Conservation (phyloP, 2,113 vertebrate species). For the Nerophis lumbriciformis region DNA sequence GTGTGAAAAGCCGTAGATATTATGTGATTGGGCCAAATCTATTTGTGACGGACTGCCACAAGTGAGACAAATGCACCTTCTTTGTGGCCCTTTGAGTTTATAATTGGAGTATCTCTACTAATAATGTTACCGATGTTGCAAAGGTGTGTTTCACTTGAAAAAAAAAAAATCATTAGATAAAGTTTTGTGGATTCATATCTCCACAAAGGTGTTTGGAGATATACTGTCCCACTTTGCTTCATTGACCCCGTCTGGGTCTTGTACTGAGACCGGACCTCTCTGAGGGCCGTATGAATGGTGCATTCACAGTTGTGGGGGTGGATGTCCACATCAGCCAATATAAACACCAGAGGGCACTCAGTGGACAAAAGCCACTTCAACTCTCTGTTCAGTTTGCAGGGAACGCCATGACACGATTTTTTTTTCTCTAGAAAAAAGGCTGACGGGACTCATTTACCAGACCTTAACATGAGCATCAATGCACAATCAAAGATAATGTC, state of each 20-base stretch:
- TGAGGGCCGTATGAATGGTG: background rate
- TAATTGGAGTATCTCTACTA: too few species aligned
- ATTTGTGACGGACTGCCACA: too few species aligned
- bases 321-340: background rate
- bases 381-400: background rate
- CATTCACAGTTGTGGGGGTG: background rate
- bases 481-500: too few species aligned
- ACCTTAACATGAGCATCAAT: too few species aligned
- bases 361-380: background rate
- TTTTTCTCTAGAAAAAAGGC: background rate
- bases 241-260: conserved; percentile 1
- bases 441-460: too few species aligned
- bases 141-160: too few species aligned
- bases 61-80: too few species aligned
- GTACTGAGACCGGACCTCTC: background rate
- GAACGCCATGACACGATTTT: background rate
- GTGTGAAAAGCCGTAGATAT: too few species aligned
- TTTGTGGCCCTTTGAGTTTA: too few species aligned
- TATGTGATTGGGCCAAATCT: too few species aligned
- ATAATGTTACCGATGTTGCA: too few species aligned
- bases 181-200: background rate
- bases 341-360: background rate
- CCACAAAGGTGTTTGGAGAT: background rate
- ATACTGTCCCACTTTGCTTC: background rate
- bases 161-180: too few species aligned